Percentiles rank a stretch among this genome's conserved stretches.
Conservation (phyloP, 2,888 invertebrate genomes). For the Molanna angustata region DNA sequence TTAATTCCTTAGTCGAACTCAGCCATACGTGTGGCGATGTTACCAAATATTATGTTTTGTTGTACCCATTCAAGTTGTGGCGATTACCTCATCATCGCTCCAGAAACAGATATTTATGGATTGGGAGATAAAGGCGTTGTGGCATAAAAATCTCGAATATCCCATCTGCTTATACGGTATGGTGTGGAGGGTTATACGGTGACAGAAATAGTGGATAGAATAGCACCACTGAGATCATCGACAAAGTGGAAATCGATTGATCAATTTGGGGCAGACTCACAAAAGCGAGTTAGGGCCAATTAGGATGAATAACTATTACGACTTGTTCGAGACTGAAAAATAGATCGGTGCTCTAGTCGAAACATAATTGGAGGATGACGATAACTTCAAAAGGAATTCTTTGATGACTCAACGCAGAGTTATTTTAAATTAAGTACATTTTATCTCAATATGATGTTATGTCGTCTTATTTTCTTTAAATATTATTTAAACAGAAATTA, state of each 20-base stretch:
- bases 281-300: not conserved
- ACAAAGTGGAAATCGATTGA: conserved; percentile 18
- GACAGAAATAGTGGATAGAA: conserved; percentile 27
- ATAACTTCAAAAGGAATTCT: too few relatives aligned
- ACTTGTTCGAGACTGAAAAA: too few relatives aligned
- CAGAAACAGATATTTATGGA: conserved; percentile 26
- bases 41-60: too few relatives aligned
- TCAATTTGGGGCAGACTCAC: not conserved
- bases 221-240: conserved; percentile 20
- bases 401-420: not conserved
- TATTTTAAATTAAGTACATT: not conserved
- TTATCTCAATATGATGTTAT: too few relatives aligned
- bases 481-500: too few relatives aligned
- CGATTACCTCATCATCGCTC: conserved; percentile 29
- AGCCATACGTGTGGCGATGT: too few relatives aligned
- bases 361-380: too few relatives aligned
- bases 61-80: conserved; percentile 18
- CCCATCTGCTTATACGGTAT: conserved; percentile 32
- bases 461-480: too few relatives aligned
- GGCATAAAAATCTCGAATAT: conserved; percentile 30
- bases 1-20: too few relatives aligned
- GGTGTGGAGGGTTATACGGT: conserved; percentile 11
- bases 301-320: too few relatives aligned
- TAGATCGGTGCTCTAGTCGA: too few relatives aligned
- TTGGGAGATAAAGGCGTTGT: conserved; percentile 4